Evolutionary conservation across 1,140 invertebrate species (phyloP), one percentile per base, ranked within the genome.

Genomic region (Samia ricini): DNA sequence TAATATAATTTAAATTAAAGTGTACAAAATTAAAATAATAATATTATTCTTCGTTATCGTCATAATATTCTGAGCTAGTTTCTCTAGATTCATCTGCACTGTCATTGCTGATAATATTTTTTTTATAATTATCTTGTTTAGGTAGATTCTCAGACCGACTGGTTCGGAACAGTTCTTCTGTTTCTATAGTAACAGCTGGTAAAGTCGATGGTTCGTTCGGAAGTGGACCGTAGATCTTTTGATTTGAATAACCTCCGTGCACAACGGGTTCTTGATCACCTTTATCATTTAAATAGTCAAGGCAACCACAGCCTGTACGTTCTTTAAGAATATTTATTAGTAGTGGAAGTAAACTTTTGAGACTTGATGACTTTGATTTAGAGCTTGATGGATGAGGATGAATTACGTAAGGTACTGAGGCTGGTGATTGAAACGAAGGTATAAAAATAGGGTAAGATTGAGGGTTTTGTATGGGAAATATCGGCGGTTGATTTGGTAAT

Each of bases 281-380:
- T 15, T 15, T 59, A 55, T 76, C 70, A 22, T 73, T 68, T 26
- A 71, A 63, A 64, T 68, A 72, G 12, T 66, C 66, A 12, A 51
- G 59, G 59, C 76, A 83, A 6, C 55, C 29, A 51, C 76, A 76
- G 12, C 49, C 21, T 42, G 71, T 75, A 63, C 64, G 77, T 55
- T 85, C 81, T 56, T 77, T 76, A 18, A 86, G 33, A 36, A 86
- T 61, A 66, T 86, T 74, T 12, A 86, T 61, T 64, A 86, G 68
- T 29, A 84, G 60, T 18, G 83, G 83, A 10, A 86, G 61, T 21
- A 86, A 61, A 18, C 76, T 51, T 72, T 80, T 83, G 20, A 81
- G 58, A 58, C 51, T 77, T 8, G 74, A 59, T 7, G 57, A 59
- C 36, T 59, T 59, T 24, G 36, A 24, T 15, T 59, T 59, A 7